These are phyloP conservation scores for Tenthredo notha DNA, from an alignment of 2,888 invertebrate species.

Conservation along the genomic window DNA sequence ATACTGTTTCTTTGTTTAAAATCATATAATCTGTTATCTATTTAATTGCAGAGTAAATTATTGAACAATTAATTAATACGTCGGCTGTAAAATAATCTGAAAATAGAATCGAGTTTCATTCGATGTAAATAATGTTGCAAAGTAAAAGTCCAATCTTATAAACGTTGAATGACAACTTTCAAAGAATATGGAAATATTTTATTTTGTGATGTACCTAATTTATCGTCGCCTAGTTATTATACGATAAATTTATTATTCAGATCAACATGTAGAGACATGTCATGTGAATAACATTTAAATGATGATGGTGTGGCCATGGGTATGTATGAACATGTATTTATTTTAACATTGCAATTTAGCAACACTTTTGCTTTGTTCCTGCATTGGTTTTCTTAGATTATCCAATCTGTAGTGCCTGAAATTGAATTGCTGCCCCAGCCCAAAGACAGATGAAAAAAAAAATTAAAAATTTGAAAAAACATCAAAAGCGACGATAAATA, in stretches of 20 bases:
- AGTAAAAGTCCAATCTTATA: not conserved
- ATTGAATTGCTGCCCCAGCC: not conserved
- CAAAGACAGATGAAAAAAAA: not conserved
- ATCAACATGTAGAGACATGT: slow-evolving; percentile 59
- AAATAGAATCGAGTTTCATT: not conserved
- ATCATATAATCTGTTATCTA: slow-evolving; percentile 28
- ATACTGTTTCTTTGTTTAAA: slow-evolving; percentile 55
- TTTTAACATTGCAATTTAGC: slow-evolving; percentile 58
- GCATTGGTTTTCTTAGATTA: slow-evolving; percentile 51
- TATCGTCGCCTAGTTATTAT: not conserved
- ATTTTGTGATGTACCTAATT: not conserved
- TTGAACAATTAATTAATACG: slow-evolving; percentile 35
- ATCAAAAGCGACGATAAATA: not conserved
- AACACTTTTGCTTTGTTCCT: slow-evolving; percentile 52
- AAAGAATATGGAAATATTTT: not conserved
- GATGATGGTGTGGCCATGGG: slow-evolving; percentile 79
- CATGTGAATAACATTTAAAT: slow-evolving; percentile 76
- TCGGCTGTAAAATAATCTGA: not conserved
- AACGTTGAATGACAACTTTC: not conserved
- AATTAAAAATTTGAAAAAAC: not conserved
- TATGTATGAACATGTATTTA: slow-evolving; percentile 70
- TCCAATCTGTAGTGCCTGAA: not conserved
- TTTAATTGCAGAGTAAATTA: slow-evolving; percentile 10
- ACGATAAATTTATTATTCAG: slow-evolving; percentile 25
- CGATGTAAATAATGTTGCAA: not conserved